A percentile compares a stretch with the other conserved stretches of the same genome.
Evolutionary conservation across 2,888 invertebrate species (phyloP).

Genomic region (Cancer borealis): DNA sequence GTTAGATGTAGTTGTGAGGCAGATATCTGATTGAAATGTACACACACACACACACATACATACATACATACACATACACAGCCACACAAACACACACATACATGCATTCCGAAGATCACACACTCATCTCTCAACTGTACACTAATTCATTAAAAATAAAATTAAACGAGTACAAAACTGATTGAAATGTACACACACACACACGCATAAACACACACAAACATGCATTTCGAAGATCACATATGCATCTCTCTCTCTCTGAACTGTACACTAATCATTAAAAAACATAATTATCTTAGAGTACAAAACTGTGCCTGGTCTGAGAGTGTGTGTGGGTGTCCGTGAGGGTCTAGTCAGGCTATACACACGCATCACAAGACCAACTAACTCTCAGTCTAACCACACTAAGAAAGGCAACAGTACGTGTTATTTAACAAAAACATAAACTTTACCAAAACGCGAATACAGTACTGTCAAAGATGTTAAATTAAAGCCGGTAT

Average conservation of each 20-base stretch:
- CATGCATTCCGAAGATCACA: neutral
- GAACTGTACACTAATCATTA: neutral
- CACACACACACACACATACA: neutral
- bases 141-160: too few species aligned
- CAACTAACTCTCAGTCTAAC: slow-evolving; percentile 8
- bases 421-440: neutral
- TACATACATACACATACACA: neutral
- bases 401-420: slow-evolving; percentile 25
- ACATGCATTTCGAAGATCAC: neutral
- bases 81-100: neutral
- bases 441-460: neutral
- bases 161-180: too few species aligned
- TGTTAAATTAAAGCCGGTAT: slow-evolving; percentile 22
- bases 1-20: slow-evolving; percentile 23
- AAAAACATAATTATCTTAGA: neutral
- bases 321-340: slow-evolving; percentile 27
- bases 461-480: neutral
- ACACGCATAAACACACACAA: neutral
- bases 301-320: slow-evolving; percentile 14
- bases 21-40: slow-evolving; percentile 10
- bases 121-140: neutral
- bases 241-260: neutral
- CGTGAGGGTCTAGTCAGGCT: neutral
- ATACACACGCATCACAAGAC: neutral
- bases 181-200: too few species aligned